Base-by-base conservation (phyloP, 2,797 vertebrate species). In the Pteronotus mesoamericanus region DNA sequence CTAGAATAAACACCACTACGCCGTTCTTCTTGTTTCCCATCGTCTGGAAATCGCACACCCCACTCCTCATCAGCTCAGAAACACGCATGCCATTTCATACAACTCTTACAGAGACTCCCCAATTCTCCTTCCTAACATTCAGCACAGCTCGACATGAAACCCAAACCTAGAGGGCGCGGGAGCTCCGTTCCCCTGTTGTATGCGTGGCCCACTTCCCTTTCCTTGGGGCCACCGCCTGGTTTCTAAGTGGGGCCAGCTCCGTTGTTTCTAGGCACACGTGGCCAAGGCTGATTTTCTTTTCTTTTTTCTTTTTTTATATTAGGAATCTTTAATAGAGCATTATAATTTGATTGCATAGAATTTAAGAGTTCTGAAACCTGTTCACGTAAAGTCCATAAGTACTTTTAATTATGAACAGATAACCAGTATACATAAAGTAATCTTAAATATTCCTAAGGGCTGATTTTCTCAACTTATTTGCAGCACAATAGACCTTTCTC, bases 401-500 rank as follows among this genome's bases (percentile, higher is more conserved):
- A 44, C 16, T 71, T 83, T 77, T 37, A 88, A 64, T 83, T 34
- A 39, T 37, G 79, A 89, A 18, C 12, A 84, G 29, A 37, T 69
- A 42, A 57, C 19, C n/a, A 29, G 29, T 44, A 29, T 34, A 39
- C 12, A 48, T 34, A 86, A 74, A 46, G 3, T 15, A 37, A 88
- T 77, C 18, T 46, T 51, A 86, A 72, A 29, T 53, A 44, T 90
- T 68, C 69, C 39, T 94, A 4, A 75, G 46, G 34, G 21, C 86
- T 46, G 89, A 84, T 95, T 97, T 94, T 91, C 86, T 93, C 84
- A 97, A 95, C 66, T 89, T 89, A 46, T 91, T 93, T 90, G 87
- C 77, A 74, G 66, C 89, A 91, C 93, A 94, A 96, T 84, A 94
- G 88, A 46, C 39, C 86, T 72, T 94, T 96, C 88, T 96, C 68